Conservation (phyloP, 2,888 invertebrate species). For the Amorpha juglandis region DNA sequence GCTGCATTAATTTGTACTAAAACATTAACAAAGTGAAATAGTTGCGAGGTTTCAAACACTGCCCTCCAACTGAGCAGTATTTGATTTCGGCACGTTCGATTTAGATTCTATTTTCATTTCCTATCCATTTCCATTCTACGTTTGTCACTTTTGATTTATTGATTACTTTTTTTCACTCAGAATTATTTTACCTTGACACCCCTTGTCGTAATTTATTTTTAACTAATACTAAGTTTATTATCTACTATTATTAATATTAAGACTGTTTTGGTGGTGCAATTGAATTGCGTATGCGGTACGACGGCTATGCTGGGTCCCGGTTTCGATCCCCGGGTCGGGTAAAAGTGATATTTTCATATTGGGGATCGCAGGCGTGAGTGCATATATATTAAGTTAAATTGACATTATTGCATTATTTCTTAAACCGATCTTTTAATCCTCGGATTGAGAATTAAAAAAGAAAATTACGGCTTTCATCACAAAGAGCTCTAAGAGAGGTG, state of each 20-base stretch:
- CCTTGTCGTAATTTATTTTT: not conserved
- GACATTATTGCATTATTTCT: no score
- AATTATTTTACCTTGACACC: constrained; percentile 32
- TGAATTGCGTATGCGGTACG: no score
- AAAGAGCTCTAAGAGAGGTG: constrained; percentile 28
- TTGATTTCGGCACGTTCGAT: constrained; percentile 53
- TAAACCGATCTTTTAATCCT: no score
- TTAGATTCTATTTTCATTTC: constrained; percentile 57
- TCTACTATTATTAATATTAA: no score
- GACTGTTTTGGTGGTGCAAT: no score
- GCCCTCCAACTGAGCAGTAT: constrained; percentile 44
- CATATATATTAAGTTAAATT: no score
- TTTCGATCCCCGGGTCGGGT: no score
- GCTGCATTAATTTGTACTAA: constrained; percentile 19
- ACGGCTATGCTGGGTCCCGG: no score
- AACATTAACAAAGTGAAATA: not conserved
- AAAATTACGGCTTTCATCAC: constrained; percentile 1
- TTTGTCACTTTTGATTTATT: constrained; percentile 52
- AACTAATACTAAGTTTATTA: not conserved
- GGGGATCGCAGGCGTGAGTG: no score
- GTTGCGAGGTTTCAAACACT: constrained; percentile 15
- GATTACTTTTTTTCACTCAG: constrained; percentile 47
- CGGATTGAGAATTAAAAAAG: no score
- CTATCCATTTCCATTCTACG: constrained; percentile 54
- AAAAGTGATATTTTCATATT: no score